Evolutionary conservation across 2,113 vertebrate species (phyloP).

Genomic region (Coregonus clupeaformis): DNA sequence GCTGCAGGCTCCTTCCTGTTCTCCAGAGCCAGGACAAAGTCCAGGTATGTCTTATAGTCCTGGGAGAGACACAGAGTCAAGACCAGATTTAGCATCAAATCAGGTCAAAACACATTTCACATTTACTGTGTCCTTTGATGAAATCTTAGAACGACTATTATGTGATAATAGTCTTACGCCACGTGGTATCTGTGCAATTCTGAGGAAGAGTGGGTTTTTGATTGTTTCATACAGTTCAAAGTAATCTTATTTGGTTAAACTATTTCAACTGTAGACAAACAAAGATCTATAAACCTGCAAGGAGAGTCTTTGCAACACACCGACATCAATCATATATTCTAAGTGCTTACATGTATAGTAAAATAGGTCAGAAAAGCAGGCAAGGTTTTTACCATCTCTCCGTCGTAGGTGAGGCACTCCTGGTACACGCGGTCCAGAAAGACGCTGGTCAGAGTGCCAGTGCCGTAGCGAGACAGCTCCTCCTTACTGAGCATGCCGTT

Average conservation of each 20-base stretch:
- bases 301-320: too few species aligned
- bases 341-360: too few species aligned
- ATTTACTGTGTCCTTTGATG: not conserved
- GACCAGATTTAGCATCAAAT: not conserved
- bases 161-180: too few species aligned
- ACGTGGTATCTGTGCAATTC: too few species aligned
- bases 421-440: slow-evolving; percentile 97
- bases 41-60: slow-evolving; percentile 99
- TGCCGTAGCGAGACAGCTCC: slow-evolving; percentile 95
- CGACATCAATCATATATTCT: too few species aligned
- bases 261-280: too few species aligned
- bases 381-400: slow-evolving; percentile 88
- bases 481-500: slow-evolving; percentile 99
- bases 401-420: slow-evolving; percentile 96
- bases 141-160: too few species aligned
- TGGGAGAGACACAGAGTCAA: slow-evolving; percentile 60
- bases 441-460: slow-evolving; percentile 91
- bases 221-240: too few species aligned
- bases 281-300: too few species aligned
- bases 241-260: too few species aligned
- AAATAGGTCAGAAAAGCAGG: too few species aligned
- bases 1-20: slow-evolving; percentile 98
- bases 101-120: not conserved
- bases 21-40: slow-evolving; percentile 97
- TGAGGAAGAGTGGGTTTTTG: too few species aligned